Conservation (phyloP, 2,113 vertebrate species). For the Cyrtonyx montezumae region DNA sequence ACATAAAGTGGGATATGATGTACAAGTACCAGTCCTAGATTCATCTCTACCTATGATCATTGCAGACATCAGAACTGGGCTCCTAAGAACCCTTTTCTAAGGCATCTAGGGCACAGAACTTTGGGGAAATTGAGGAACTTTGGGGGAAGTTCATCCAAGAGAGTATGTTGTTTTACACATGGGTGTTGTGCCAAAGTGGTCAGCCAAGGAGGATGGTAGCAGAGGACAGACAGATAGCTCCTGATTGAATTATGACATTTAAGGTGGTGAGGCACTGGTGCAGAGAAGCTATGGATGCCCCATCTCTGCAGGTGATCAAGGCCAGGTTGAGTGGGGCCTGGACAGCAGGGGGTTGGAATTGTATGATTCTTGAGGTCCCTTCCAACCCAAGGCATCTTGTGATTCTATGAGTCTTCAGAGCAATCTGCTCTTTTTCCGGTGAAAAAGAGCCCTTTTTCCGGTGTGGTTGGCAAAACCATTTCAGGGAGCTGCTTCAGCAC, state of each 20-base stretch:
- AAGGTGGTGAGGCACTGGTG: no score
- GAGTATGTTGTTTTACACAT: accelerated
- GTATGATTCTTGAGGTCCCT: no score
- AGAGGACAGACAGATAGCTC: not conserved
- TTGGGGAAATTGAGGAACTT: not conserved
- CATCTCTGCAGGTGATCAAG: no score
- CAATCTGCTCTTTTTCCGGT: no score
- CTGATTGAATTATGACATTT: not conserved
- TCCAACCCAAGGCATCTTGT: no score
- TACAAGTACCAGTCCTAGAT: not conserved
- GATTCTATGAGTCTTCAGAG: not conserved
- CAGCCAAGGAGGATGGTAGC: not conserved
- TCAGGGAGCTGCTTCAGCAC: not conserved
- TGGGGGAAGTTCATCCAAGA: not conserved
- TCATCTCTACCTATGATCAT: not conserved
- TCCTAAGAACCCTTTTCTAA: not conserved
- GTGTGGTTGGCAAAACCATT: accelerated
- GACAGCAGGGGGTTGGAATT: no score
- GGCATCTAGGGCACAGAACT: not conserved
- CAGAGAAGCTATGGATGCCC: no score
- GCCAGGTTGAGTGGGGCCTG: no score
- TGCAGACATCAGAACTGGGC: not conserved
- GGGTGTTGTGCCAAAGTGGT: not conserved
- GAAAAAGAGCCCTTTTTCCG: not conserved
- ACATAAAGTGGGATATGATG: not conserved